Evolutionary conservation across 2,113 vertebrate genomes (phyloP).

Genomic region (Phalacrocorax brasilianus): DNA sequence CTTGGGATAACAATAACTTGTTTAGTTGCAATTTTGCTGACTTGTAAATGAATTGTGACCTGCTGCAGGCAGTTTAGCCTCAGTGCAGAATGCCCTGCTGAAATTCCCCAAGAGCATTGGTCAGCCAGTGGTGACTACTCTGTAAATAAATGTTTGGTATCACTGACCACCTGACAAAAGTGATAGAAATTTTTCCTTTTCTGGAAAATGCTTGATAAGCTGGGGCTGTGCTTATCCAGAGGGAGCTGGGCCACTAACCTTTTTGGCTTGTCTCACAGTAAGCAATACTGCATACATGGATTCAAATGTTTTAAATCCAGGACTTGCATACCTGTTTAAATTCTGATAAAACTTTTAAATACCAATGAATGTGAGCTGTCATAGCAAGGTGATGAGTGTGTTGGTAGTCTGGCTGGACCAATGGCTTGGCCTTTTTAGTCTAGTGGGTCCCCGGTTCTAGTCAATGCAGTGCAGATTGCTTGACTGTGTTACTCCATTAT

Average conservation of each 20-base stretch:
- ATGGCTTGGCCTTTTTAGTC: neutral
- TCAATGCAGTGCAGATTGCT: neutral
- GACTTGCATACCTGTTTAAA: neutral
- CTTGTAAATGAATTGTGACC: constrained; percentile 33
- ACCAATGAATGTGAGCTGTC: neutral
- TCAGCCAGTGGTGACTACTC: constrained; percentile 28
- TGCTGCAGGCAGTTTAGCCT: constrained; percentile 37
- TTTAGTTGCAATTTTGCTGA: constrained; percentile 40
- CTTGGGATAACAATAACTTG: constrained; percentile 34
- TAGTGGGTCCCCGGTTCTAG: neutral
- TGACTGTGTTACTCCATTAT: neutral
- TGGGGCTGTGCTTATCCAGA: neutral
- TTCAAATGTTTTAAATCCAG: neutral
- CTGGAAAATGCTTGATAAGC: neutral
- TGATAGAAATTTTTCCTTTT: neutral
- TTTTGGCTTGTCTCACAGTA: neutral
- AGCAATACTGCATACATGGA: neutral
- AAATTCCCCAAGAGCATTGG: constrained; percentile 38
- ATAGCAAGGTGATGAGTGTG: neutral
- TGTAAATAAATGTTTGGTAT: neutral
- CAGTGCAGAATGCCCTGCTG: constrained; percentile 4
- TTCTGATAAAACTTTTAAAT: neutral
- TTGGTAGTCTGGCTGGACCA: constrained; percentile 13
- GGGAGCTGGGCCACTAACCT: neutral
- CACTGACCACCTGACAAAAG: neutral